Percentiles rank a stretch among this genome's conserved stretches.
Conservation (phyloP, 1,140 invertebrate species). For the Caenorhabditis remanei region DNA sequence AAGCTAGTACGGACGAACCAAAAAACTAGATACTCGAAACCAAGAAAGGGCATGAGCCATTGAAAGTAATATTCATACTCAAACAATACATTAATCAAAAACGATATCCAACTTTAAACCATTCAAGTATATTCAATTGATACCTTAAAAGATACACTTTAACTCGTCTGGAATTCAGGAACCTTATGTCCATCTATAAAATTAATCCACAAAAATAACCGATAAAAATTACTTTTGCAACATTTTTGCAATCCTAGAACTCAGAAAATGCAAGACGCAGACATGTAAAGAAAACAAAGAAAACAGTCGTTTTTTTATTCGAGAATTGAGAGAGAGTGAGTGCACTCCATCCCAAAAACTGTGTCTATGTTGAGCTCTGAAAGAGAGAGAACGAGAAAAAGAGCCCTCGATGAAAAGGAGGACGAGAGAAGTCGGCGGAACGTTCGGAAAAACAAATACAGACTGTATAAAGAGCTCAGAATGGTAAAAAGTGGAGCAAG, state of each 20-base stretch:
- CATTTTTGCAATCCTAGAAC: slow-evolving; percentile 13
- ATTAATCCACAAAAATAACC: too few relatives aligned
- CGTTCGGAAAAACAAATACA: slow-evolving; percentile 52
- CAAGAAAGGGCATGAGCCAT: too few relatives aligned
- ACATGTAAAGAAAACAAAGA: slow-evolving; percentile 41
- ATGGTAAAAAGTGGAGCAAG: neutral
- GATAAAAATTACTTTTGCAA: slow-evolving; percentile 30
- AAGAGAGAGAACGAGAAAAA: neutral
- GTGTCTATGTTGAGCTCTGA: slow-evolving; percentile 31
- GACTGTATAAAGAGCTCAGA: slow-evolving; percentile 27
- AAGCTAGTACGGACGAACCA: too few relatives aligned
- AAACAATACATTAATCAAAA: too few relatives aligned
- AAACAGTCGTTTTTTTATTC: slow-evolving; percentile 36
- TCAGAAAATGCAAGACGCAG: slow-evolving; percentile 1
- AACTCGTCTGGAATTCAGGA: too few relatives aligned
- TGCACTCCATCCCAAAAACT: neutral
- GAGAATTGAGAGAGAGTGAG: neutral
- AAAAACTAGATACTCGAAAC: too few relatives aligned
- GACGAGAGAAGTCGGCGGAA: neutral
- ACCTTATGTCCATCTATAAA: too few relatives aligned
- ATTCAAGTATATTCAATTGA: too few relatives aligned
- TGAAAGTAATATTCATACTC: too few relatives aligned
- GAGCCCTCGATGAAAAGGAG: neutral
- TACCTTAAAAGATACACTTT: too few relatives aligned
- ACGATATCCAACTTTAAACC: too few relatives aligned